Conservation (phyloP, 2,888 invertebrate species). For the Bombyx huttoni region DNA sequence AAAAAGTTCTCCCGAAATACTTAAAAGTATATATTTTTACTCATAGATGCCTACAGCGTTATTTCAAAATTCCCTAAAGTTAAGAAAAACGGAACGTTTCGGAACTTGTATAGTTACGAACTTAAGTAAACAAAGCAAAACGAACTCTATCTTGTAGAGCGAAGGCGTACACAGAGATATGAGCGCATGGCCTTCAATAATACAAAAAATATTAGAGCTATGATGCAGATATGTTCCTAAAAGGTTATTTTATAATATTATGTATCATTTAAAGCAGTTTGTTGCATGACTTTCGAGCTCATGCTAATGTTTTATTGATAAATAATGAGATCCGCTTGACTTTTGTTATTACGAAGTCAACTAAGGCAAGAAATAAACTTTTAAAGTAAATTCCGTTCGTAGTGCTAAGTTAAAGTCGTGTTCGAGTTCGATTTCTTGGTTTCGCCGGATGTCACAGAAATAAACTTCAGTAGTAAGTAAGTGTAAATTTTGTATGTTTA, state of each 20-base stretch:
- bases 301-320: constrained; percentile 6
- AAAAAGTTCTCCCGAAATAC: no score
- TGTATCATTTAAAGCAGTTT: constrained; percentile 12
- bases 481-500: neutral
- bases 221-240: constrained; percentile 35
- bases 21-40: no score
- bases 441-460: neutral
- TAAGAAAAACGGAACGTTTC: constrained; percentile 13
- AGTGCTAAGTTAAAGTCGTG: neutral
- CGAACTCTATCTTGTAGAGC: constrained; percentile 21
- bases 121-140: constrained; percentile 15
- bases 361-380: constrained; percentile 1
- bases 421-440: constrained; percentile 3
- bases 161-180: constrained; percentile 17
- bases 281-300: constrained; percentile 16
- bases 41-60: neutral
- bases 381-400: neutral
- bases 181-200: constrained; percentile 32
- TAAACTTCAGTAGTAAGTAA: constrained; percentile 1
- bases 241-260: constrained; percentile 42
- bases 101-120: neutral
- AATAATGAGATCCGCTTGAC: constrained; percentile 2
- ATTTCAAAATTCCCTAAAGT: neutral
- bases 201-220: constrained; percentile 30
- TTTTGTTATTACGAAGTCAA: neutral